phyloP scores from a whole-genome alignment of 2,113 vertebrate species.

The Semnornis frantzii region DNA sequence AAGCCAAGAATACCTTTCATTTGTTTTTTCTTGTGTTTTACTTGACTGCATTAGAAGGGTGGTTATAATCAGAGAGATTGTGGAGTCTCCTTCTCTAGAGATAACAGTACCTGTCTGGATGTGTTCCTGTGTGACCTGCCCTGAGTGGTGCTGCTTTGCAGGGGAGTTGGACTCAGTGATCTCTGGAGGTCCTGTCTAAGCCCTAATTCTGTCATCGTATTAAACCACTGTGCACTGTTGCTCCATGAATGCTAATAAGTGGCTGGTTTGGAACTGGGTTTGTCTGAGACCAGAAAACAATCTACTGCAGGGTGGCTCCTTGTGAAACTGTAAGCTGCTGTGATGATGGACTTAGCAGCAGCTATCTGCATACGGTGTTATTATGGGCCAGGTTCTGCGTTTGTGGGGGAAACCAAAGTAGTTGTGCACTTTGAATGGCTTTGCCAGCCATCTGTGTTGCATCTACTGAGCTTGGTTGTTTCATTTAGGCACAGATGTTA shows the following conservation, averaged over 20 bases:
- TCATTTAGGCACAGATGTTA: not conserved
- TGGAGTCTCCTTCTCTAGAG: too few relatives aligned
- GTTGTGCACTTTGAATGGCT: not conserved
- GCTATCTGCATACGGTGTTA: not conserved
- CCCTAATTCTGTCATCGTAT: too few relatives aligned
- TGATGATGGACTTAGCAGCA: not conserved
- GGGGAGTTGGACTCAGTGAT: too few relatives aligned
- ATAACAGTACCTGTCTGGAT: too few relatives aligned
- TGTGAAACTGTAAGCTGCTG: not conserved
- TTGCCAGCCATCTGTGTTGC: not conserved
- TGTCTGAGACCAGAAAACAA: not conserved
- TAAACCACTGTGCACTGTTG: not conserved
- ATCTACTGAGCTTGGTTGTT: not conserved
- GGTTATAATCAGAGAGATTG: not conserved
- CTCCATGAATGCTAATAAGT: not conserved
- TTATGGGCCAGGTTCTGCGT: not conserved
- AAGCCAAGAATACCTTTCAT: not conserved
- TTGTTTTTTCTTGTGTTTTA: not conserved
- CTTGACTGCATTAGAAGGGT: not conserved
- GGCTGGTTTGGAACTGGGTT: not conserved
- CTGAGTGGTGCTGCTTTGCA: too few relatives aligned
- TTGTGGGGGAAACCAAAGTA: not conserved
- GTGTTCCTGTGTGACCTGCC: too few relatives aligned
- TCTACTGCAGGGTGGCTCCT: not conserved
- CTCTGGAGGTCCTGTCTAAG: too few relatives aligned